These are phyloP conservation scores for Phaedon cochleariae DNA, from an alignment of 2,888 invertebrate genomes.

Conservation along the genomic window DNA sequence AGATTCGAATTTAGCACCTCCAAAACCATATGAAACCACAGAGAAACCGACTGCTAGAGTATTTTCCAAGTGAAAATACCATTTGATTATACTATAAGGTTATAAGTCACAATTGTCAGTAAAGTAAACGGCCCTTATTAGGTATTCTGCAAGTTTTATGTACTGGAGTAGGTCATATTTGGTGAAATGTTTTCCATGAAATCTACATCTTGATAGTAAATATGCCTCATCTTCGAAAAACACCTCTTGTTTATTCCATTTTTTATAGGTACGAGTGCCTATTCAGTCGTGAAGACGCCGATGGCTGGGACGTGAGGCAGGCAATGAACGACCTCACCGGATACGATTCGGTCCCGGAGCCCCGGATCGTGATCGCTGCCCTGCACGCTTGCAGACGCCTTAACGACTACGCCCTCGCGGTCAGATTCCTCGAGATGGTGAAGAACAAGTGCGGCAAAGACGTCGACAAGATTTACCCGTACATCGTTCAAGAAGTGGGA, in stretches of 20 bases:
- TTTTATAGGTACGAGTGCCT: conserved; percentile 75
- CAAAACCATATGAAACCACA: too few relatives aligned
- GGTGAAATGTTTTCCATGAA: too few relatives aligned
- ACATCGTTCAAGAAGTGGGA: conserved; percentile 86
- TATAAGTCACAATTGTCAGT: too few relatives aligned
- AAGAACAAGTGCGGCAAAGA: conserved; percentile 85
- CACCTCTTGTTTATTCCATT: too few relatives aligned
- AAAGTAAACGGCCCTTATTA: too few relatives aligned
- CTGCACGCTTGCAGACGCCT: conserved; percentile 71
- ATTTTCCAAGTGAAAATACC: too few relatives aligned
- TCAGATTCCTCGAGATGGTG: conserved; percentile 86
- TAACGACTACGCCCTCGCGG: conserved; percentile 72
- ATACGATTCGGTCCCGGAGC: conserved; percentile 70
- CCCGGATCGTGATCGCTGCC: conserved; percentile 67
- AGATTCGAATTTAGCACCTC: too few relatives aligned
- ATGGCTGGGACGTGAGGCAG: conserved; percentile 78
- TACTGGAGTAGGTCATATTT: too few relatives aligned
- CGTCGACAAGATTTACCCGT: conserved; percentile 83
- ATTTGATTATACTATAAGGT: too few relatives aligned
- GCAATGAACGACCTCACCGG: conserved; percentile 66
- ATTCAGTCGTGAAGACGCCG: conserved; percentile 86
- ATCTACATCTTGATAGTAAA: too few relatives aligned
- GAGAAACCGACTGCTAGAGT: too few relatives aligned
- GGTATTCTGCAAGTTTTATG: too few relatives aligned
- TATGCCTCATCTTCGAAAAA: not conserved